These are phyloP conservation scores for Pristiophorus japonicus DNA, from an alignment of 2,113 vertebrate genomes.

Conservation along the genomic window DNA sequence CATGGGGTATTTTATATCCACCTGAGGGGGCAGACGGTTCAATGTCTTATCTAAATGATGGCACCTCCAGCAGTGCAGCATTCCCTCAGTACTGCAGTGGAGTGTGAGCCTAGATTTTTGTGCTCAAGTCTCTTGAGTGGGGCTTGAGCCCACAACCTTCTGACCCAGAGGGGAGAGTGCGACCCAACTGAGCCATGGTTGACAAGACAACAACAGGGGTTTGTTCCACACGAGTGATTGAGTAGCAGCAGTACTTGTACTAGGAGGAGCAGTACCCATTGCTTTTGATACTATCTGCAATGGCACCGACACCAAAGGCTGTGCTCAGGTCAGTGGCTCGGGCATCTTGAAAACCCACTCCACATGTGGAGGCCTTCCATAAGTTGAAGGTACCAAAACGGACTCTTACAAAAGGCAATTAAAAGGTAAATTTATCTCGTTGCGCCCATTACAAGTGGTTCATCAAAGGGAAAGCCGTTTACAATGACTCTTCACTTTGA, in stretches of 20 bases:
- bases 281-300: no score
- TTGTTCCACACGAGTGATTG: background rate
- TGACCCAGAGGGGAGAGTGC: background rate
- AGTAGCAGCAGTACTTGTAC: background rate
- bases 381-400: no score
- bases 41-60: background rate
- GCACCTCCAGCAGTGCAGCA: background rate
- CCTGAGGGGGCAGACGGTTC: background rate
- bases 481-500: background rate
- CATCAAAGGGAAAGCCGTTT: no score
- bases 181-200: background rate
- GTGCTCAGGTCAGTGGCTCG: no score
- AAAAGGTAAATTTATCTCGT: no score
- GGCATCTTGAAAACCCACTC: no score
- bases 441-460: no score
- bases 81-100: background rate
- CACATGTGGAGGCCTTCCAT: no score
- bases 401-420: no score
- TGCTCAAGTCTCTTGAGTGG: background rate
- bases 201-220: background rate
- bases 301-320: no score
- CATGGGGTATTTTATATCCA: background rate
- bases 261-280: no score
- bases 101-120: background rate
- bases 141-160: background rate